Evolutionary conservation across 2,797 vertebrate genomes (phyloP), one percentile per base, ranked within the genome.

Genomic region (Acanthurus lineatus): DNA sequence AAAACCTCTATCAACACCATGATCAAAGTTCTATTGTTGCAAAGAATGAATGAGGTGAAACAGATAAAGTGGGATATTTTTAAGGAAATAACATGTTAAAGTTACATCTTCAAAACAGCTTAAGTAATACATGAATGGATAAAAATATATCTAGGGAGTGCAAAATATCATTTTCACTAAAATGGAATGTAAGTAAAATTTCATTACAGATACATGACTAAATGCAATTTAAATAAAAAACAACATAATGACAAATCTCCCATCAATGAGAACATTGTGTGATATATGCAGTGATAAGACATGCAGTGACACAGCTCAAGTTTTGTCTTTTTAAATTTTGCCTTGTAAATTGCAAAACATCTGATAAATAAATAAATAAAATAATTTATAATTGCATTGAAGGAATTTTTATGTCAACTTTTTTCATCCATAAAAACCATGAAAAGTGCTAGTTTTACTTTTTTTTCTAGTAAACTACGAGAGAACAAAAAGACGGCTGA

Each of bases 401-500:
- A 61, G 12, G 1, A 2, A 22, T 57, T 22, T 8, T 38, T 48
- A 10, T 51, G 38, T 42, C 38, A 9, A 28, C 6, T 19, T 20
- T 53, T 1, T 7, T 58, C 2, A 67, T 25, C 19, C 0, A 28
- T 48, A 16, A 10, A 22, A 44, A 60, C 17, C 9, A 25, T 38
- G 6, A 15, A 10, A 5, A 45, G 10, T 64, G 11, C 2, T 69
- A 22, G 74, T 35, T 54, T 73, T 40, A 0, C 9, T 14, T 22
- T 52, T 28, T 86, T 72, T 91, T 89, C 85, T 70, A 99, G 98
- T 91, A 99, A 99, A 95, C 93, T 99, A 52, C 92, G 98, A 82
- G 98, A 99, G 93, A 99, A 99, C 92, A 99, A 99, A 94, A 98
- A 97, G 93, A 99, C 98, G 0, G 97, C 98, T 3, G 98, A 99